Base-by-base conservation (phyloP, 2,113 vertebrate species). In the Leptobrachium ailaonicum region DNA sequence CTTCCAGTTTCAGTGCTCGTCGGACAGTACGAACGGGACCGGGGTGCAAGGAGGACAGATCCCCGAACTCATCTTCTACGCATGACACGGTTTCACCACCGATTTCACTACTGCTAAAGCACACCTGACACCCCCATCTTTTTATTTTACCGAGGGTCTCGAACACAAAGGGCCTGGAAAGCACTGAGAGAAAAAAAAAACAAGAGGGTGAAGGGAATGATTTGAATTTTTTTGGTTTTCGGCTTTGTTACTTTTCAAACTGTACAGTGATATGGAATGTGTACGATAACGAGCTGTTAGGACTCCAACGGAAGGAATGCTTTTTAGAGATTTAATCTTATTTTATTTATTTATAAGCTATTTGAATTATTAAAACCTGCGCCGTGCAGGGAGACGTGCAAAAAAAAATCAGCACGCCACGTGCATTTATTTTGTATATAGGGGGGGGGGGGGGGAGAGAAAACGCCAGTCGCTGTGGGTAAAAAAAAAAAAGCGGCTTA, bases 31-130 rank as follows among this genome's bases (percentile, higher is more conserved):
- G 81, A 99, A 99, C 0, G 98, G 98, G 40, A 99, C 98, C 0
- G 98, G 98, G 5, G 98, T 99, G n/a, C 97, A 99, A 90, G 98
- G 97, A 6, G 98, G 98, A 62, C 97, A 98, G 83, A 99, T 98
- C 88, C 97, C 97, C 0, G 98, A 99, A 89, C 96, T 99, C 11
- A 96, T 99, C 87, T 98, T 99, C 91, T 98, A 98, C 14, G 95
- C 96, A 79, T 99, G 88, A 96, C 76, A 83, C 63, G 20, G 53
- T 89, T 87, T 87, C 82, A 87, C 82, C 20, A 85, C 82, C 83
- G 85, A 87, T 88, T 90, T 86, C 86, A 79, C 1, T 88, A 83
- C 88, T 90, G 89, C 88, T 77, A 87, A 79, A 88, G 87, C 89
- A 88, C 87, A 88, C 54, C 71, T 64, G 69, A 42, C 4, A 41